These are phyloP conservation scores for Tangara arthus DNA, from an alignment of 2,797 vertebrate species.

Conservation along the genomic window DNA sequence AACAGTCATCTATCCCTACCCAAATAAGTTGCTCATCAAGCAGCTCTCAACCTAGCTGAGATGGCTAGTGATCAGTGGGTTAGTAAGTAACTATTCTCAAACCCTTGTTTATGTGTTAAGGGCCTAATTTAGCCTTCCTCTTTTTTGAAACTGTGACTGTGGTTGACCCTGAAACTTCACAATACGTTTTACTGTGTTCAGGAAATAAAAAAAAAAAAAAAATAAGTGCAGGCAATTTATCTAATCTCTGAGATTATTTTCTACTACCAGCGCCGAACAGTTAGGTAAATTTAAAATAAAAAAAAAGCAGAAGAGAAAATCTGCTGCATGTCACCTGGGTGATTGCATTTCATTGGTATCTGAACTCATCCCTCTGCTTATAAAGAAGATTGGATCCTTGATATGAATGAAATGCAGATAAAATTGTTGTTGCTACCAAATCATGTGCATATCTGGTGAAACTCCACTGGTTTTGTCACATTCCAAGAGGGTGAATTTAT, in stretches of 20 bases:
- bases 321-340: not conserved
- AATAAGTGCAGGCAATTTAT: not conserved
- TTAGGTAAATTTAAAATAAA: not conserved
- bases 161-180: not conserved
- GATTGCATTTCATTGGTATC: not conserved
- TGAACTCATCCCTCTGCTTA: not conserved
- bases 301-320: not conserved
- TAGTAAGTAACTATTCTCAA: not conserved
- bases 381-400: not conserved
- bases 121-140: not conserved
- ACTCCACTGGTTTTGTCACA: not conserved
- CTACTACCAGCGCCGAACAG: not conserved
- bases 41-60: not conserved
- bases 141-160: not conserved
- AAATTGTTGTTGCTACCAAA: not conserved
- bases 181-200: not conserved
- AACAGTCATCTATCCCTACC: not conserved
- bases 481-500: not conserved
- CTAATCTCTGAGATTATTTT: not conserved
- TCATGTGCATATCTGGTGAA: not conserved
- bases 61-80: not conserved
- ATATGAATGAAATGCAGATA: not conserved
- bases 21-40: not conserved
- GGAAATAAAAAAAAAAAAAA: not conserved
- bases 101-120: not conserved